Conservation (phyloP, 2,888 invertebrate species). For the Parthenolecanium corni region DNA sequence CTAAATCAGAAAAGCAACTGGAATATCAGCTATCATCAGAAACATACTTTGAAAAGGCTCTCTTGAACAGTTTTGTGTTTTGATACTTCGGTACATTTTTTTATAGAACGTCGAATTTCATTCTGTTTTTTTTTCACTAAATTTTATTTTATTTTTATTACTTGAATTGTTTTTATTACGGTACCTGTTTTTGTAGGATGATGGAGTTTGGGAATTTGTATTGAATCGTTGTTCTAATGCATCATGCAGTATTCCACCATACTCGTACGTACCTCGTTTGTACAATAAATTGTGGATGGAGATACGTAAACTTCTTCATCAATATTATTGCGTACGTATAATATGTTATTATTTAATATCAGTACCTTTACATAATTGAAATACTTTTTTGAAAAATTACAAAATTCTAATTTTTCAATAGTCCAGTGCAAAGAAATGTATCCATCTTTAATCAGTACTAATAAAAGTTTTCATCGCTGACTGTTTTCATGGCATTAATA, state of each 20-base stretch:
- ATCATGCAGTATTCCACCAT: constrained; percentile 54
- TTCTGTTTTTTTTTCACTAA: background rate
- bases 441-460: too few species aligned
- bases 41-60: too few species aligned
- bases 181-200: constrained; percentile 37
- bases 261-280: constrained; percentile 54
- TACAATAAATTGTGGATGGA: constrained; percentile 60
- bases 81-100: too few species aligned
- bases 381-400: background rate
- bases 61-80: too few species aligned
- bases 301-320: constrained; percentile 34
- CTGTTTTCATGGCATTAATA: too few species aligned
- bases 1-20: too few species aligned
- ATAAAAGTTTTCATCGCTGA: too few species aligned
- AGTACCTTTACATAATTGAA: background rate
- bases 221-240: constrained; percentile 61
- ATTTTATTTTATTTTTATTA: background rate
- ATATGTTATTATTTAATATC: background rate
- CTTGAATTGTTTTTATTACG: too few species aligned
- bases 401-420: background rate
- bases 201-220: constrained; percentile 42
- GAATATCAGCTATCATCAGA: too few species aligned
- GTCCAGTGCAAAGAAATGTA: background rate
- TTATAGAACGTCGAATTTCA: too few species aligned
- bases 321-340: constrained; percentile 17